Conservation (phyloP, 1,140 invertebrate species). For the Zaprionus capensis region DNA sequence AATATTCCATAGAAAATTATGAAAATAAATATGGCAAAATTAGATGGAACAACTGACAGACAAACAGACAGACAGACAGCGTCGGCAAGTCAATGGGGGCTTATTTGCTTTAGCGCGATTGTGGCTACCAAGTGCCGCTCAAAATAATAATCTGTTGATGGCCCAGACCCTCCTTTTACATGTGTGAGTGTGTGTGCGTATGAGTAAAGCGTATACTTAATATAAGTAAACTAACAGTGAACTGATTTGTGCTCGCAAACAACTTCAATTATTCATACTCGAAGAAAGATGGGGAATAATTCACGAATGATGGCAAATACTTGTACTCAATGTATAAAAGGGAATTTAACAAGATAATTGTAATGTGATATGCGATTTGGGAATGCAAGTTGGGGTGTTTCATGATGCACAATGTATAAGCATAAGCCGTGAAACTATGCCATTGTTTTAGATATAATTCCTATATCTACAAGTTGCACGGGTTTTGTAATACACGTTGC, state of each 20-base stretch:
- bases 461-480: background rate
- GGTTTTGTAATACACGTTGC: too few relatives aligned
- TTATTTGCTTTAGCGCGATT: slow-evolving; percentile 25
- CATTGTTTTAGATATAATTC: too few relatives aligned
- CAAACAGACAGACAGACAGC: slow-evolving; percentile 21
- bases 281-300: background rate
- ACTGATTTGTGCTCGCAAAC: slow-evolving; percentile 17
- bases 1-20: slow-evolving; percentile 24
- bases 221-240: background rate
- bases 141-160: slow-evolving; percentile 14
- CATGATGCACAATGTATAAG: too few relatives aligned
- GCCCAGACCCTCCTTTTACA: background rate
- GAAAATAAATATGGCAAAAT: slow-evolving; percentile 46
- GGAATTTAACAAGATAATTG: background rate
- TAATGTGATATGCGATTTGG: background rate
- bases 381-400: background rate
- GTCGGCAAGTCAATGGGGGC: slow-evolving; percentile 34
- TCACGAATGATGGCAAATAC: background rate
- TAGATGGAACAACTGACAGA: slow-evolving; percentile 15
- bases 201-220: slow-evolving; percentile 20
- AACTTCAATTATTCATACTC: slow-evolving; percentile 5
- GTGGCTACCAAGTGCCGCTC: slow-evolving; percentile 10
- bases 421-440: too few relatives aligned
- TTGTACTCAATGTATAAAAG: too few relatives aligned
- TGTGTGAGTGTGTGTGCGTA: background rate